Percentiles rank a stretch among this genome's conserved stretches.
phyloP scores from a whole-genome alignment of 2,888 invertebrate species.

The Eupithecia inturbata region DNA sequence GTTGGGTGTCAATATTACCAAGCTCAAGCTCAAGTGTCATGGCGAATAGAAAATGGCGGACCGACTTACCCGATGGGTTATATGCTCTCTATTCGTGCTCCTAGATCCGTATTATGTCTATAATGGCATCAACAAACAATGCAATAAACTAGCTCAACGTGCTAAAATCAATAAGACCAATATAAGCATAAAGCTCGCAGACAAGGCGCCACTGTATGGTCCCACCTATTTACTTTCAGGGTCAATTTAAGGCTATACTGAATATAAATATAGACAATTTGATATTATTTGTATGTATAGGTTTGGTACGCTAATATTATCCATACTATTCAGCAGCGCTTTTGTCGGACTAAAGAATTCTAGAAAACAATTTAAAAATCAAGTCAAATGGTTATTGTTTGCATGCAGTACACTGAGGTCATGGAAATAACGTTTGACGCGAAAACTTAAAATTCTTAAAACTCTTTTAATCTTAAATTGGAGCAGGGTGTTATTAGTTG shows the following conservation, averaged over 20 bases:
- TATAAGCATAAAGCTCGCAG: conserved; percentile 3
- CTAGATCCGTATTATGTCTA: neutral
- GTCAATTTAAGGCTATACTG: neutral
- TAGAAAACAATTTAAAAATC: neutral
- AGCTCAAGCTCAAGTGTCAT: neutral
- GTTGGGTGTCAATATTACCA: neutral
- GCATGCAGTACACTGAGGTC: neutral
- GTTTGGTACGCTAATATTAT: no score
- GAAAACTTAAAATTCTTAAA: neutral
- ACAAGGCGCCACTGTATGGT: conserved; percentile 3
- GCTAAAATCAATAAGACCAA: conserved; percentile 23
- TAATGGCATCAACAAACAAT: neutral
- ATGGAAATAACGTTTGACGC: neutral
- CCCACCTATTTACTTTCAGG: conserved; percentile 4
- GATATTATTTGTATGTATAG: neutral
- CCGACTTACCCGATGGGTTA: neutral
- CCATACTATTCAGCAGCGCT: no score
- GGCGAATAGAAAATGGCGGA: neutral
- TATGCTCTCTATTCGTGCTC: neutral
- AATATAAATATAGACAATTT: neutral
- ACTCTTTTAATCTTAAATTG: no score
- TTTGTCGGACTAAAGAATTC: no score
- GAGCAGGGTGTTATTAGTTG: no score
- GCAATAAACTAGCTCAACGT: conserved; percentile 12
- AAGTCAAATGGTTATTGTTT: neutral